These are phyloP conservation scores for Cartodere bifasciata DNA, from an alignment of 2,888 invertebrate genomes.

Conservation along the genomic window DNA sequence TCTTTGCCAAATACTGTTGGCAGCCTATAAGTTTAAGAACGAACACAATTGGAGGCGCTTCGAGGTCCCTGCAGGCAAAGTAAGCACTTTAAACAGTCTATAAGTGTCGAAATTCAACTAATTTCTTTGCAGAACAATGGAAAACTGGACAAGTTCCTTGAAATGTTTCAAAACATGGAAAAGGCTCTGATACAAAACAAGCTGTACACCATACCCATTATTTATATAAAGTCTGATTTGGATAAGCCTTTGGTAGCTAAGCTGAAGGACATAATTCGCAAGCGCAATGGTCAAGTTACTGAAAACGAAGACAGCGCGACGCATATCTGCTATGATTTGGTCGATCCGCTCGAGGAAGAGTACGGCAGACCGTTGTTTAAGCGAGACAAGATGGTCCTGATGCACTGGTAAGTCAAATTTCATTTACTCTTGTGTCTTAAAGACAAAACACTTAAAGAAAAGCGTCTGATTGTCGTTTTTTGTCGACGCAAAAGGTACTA, in stretches of 20 bases:
- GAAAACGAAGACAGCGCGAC: constrained; percentile 84
- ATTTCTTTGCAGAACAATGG: constrained; percentile 64
- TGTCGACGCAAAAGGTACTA: no score
- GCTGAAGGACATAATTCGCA: constrained; percentile 77
- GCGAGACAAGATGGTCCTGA: constrained; percentile 66
- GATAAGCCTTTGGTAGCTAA: constrained; percentile 69
- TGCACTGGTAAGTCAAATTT: no score
- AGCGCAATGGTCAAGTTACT: constrained; percentile 63
- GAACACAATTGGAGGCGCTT: constrained; percentile 94
- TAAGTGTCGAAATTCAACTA: no score
- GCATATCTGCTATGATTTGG: constrained; percentile 77
- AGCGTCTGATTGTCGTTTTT: no score
- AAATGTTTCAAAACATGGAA: constrained; percentile 85
- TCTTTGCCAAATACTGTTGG: constrained; percentile 83
- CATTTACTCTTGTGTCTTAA: no score
- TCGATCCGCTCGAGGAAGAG: constrained; percentile 79
- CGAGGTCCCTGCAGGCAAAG: constrained; percentile 79
- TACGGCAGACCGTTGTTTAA: constrained; percentile 70
- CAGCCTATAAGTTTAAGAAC: constrained; percentile 90
- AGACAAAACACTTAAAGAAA: no score
- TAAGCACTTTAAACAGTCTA: constrained; percentile 34
- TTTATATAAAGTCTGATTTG: constrained; percentile 73
- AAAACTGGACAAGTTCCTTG: constrained; percentile 81
- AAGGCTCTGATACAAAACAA: constrained; percentile 72
- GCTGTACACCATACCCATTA: constrained; percentile 62